A percentile compares a stretch with the other conserved stretches of the same genome.
phyloP scores from a whole-genome alignment of 2,797 vertebrate species.

The Betta splendens region DNA sequence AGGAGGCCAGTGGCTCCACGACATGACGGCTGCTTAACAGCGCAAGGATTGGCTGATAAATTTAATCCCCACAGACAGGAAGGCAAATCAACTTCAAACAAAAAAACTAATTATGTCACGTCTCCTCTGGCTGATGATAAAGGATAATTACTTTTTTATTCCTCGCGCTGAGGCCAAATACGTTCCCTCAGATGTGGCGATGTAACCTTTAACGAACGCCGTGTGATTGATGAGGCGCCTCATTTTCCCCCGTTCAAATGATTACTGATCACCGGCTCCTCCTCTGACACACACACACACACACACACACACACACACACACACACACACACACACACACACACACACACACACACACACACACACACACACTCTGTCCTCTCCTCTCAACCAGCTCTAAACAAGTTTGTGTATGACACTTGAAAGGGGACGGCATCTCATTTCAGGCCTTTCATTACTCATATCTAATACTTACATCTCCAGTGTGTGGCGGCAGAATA shows the following conservation, averaged over 20 bases:
- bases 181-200: conserved; percentile 70
- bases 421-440: conserved; percentile 45
- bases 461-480: conserved; percentile 66
- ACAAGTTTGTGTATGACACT: conserved; percentile 51
- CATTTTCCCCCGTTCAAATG: conserved; percentile 75
- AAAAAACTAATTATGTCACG: conserved; percentile 80
- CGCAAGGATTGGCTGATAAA: conserved; percentile 60
- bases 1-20: conserved; percentile 31
- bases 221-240: conserved; percentile 81
- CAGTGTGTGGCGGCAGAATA: conserved; percentile 40
- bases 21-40: conserved; percentile 37
- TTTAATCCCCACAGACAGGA: conserved; percentile 75
- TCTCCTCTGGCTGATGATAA: conserved; percentile 83
- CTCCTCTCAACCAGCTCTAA: conserved; percentile 39
- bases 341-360: conserved; percentile 35
- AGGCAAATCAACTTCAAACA: conserved; percentile 72
- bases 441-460: conserved; percentile 68
- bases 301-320: conserved; percentile 46
- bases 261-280: conserved; percentile 76
- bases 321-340: conserved; percentile 36
- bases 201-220: conserved; percentile 81
- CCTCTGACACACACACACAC: conserved; percentile 32
- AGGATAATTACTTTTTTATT: conserved; percentile 86
- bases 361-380: conserved; percentile 49
- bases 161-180: conserved; percentile 70